Evolutionary conservation across 2,113 vertebrate species (phyloP), one percentile per base, ranked within the genome.

Genomic region (Nestor notabilis): DNA sequence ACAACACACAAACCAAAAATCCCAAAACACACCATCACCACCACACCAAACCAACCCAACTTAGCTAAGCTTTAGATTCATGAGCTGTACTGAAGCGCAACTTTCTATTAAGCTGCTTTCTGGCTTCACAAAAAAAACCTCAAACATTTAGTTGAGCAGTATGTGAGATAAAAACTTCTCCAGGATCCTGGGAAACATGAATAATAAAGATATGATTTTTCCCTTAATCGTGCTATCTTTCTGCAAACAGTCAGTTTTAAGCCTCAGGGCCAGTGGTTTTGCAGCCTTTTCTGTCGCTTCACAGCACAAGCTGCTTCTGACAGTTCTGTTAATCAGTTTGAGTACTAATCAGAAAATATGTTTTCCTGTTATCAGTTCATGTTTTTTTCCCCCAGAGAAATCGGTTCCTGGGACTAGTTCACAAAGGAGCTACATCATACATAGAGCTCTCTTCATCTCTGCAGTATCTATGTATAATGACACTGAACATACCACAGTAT

Each of bases 1-100:
- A 9, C 0, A 24, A 43, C 19, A 9, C 3, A 8, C 4, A 28
- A 46, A 47, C 5, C 9, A 10, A 17, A 25, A 71, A 37, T 12
- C 23, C 13, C n/a, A 41, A 60, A 74, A 11, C 9, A 53, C 11
- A 24, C 5, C 7, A 19, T 12, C 35, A 43, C 33, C 14, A 13
- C 50, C 64, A 52, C 60, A 71, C 5, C 43, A 49, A 87, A 33
- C 7, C 16, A 84, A 44, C 1, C 4, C 4, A 13, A 1, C 28
- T 52, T 93, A 69, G 21, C 29, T 87, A 49, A 89, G 29, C 8
- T 44, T 64, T 43, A 52, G 41, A 50, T 60, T 78, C 17, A 17
- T 9, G 13, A 71, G 24, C 17, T 44, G 13, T 68, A 43, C 10
- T 39, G 11, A 82, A 70, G 33, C 5, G 2, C 35, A 82, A 14